Conservation (phyloP, 2,113 vertebrate genomes). For the Ranitomeya imitator region DNA sequence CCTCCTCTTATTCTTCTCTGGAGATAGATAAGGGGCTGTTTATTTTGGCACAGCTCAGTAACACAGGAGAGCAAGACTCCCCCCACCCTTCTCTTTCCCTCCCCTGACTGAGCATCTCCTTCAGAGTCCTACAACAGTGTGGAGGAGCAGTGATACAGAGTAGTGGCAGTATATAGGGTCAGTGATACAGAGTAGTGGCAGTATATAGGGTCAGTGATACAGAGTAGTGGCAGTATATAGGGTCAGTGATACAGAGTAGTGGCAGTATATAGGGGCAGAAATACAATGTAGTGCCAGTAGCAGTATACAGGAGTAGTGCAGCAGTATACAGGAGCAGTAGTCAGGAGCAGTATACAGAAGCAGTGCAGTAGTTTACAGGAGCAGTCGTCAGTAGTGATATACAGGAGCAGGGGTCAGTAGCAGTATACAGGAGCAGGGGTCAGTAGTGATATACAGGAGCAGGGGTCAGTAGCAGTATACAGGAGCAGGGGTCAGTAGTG, state of each 20-base stretch:
- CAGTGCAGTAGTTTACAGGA: too few relatives aligned
- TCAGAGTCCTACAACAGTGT: not conserved
- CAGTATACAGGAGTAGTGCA: not conserved
- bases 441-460: too few relatives aligned
- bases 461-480: too few relatives aligned
- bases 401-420: too few relatives aligned
- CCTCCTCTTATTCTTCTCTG: slow-evolving; percentile 18
- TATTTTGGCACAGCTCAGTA: slow-evolving; percentile 51
- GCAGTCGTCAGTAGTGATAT: too few relatives aligned
- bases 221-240: too few relatives aligned
- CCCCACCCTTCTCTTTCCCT: slow-evolving; percentile 25
- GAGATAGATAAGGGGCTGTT: slow-evolving; percentile 49
- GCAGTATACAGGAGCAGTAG: not conserved
- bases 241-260: not conserved
- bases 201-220: not conserved
- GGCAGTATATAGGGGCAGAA: not conserved
- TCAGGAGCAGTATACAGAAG: too few relatives aligned
- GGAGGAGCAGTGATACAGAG: not conserved
- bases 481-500: too few relatives aligned
- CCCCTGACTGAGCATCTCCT: slow-evolving; percentile 47
- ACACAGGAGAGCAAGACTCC: slow-evolving; percentile 16
- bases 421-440: too few relatives aligned
- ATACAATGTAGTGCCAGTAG: not conserved
- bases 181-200: not conserved
- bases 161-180: not conserved